These are phyloP conservation scores for Ctenoplectra terminalis DNA, from an alignment of 1,140 invertebrate genomes.

Conservation along the genomic window DNA sequence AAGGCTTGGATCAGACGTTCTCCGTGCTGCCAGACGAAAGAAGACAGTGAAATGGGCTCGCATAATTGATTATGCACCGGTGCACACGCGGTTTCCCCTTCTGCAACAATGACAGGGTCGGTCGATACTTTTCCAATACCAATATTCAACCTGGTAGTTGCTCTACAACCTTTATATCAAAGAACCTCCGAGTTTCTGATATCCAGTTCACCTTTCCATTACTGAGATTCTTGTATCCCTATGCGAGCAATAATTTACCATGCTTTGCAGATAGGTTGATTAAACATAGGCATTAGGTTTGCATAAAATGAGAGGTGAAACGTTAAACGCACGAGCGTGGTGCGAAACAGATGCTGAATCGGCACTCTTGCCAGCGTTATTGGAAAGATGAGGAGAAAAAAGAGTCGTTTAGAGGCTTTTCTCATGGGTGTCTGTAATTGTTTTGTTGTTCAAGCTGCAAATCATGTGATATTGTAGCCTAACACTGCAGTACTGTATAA, in stretches of 20 bases:
- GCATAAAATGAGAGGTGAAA: neutral
- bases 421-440: neutral
- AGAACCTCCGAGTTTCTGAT: neutral
- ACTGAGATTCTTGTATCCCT: neutral
- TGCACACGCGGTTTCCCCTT: neutral
- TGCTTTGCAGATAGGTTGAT: too few relatives aligned
- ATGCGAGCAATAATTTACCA: too few relatives aligned
- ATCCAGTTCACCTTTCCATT: neutral
- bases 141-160: too few relatives aligned
- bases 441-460: neutral
- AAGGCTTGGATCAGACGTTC: conserved; percentile 4
- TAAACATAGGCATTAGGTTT: neutral
- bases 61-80: conserved; percentile 43
- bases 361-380: neutral
- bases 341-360: neutral
- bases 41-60: conserved; percentile 11
- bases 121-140: neutral
- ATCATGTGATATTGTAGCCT: too few relatives aligned
- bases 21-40: neutral
- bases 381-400: too few relatives aligned
- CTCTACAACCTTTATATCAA: neutral
- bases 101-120: neutral
- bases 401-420: too few relatives aligned
- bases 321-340: neutral
- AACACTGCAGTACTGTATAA: too few relatives aligned